phyloP scores from a whole-genome alignment of 1,140 invertebrate genomes.

The Heliconius hewitsoni region DNA sequence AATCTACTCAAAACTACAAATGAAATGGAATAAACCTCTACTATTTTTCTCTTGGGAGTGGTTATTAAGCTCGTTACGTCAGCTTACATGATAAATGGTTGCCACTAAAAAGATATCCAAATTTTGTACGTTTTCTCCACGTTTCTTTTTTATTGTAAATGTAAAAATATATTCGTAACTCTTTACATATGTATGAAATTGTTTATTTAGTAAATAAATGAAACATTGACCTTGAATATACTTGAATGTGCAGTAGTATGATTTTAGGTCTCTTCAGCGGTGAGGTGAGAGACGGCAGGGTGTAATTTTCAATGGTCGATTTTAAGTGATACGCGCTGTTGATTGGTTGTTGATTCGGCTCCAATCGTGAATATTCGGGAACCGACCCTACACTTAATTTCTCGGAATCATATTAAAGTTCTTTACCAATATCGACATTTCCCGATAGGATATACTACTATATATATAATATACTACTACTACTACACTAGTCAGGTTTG shows the following conservation, averaged over 20 bases:
- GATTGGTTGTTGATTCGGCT: neutral
- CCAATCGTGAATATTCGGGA: neutral
- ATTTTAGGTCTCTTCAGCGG: neutral
- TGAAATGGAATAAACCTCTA: constrained; percentile 31
- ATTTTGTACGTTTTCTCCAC: neutral
- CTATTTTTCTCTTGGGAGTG: constrained; percentile 29
- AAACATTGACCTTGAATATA: neutral
- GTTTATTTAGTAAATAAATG: neutral
- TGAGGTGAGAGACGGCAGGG: constrained; percentile 6
- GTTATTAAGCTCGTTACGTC: constrained; percentile 32
- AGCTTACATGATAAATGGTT: constrained; percentile 40
- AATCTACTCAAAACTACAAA: constrained; percentile 25
- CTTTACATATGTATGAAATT: neutral
- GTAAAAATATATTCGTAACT: neutral
- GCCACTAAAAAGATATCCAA: constrained; percentile 24
- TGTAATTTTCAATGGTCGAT: constrained; percentile 3
- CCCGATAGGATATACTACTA: neutral
- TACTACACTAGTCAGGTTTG: neutral
- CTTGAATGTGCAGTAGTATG: neutral
- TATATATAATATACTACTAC: neutral
- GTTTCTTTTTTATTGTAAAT: neutral
- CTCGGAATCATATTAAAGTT: neutral
- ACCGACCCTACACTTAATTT: neutral
- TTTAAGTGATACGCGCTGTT: neutral
- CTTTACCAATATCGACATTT: neutral